These are phyloP conservation scores for Calameuta pallipes DNA, from an alignment of 2,888 invertebrate species.

Conservation along the genomic window DNA sequence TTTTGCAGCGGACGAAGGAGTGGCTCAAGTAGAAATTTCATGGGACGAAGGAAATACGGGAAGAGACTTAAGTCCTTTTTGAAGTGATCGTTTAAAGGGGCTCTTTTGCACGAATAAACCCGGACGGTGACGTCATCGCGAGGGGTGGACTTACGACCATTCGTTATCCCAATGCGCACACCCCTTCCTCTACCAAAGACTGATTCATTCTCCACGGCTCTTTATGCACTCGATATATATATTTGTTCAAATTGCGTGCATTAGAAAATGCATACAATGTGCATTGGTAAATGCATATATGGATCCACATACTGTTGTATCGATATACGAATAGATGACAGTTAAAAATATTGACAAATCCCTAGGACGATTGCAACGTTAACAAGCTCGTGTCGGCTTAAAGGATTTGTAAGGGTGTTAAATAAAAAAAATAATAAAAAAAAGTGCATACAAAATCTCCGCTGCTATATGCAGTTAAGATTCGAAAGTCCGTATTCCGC, in stretches of 20 bases:
- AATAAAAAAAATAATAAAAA: neutral
- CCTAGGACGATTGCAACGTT: neutral
- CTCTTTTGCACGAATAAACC: neutral
- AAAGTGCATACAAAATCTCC: neutral
- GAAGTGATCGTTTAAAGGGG: neutral
- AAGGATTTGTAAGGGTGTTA: neutral
- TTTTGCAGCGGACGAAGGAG: neutral
- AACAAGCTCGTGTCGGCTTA: neutral
- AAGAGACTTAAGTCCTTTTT: neutral
- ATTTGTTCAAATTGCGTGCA: neutral
- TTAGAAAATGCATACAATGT: neutral
- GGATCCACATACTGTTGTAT: neutral
- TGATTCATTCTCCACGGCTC: neutral
- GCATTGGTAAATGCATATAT: neutral
- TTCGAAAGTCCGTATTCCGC: neutral
- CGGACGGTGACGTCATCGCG: neutral
- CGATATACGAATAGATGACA: neutral
- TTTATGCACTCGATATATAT: neutral
- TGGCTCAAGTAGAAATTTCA: neutral
- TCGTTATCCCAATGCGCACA: neutral
- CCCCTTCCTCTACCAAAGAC: neutral
- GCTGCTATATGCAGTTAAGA: neutral
- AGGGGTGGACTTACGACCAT: neutral
- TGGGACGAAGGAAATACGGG: neutral
- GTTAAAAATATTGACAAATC: neutral